A percentile compares a stretch with the other conserved stretches of the same genome.
phyloP scores from a whole-genome alignment of 2,888 invertebrate species.

The Cantharis nigra region DNA sequence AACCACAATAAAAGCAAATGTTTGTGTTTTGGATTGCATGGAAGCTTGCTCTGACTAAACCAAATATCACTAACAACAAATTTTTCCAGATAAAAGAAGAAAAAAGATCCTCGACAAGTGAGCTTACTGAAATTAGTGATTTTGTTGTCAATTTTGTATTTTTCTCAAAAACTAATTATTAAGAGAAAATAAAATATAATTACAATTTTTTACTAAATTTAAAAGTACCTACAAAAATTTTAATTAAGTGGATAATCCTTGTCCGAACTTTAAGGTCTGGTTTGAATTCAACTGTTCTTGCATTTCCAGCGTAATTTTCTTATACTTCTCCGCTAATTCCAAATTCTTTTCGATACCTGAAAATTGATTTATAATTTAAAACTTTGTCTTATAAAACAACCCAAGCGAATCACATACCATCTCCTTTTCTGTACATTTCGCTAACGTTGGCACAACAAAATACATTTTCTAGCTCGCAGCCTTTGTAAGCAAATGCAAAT shows the following conservation, averaged over 20 bases:
- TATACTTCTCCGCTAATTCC: slow-evolving; percentile 73
- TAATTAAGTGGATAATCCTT: slow-evolving; percentile 47
- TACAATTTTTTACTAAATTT: background rate
- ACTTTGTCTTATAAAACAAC: background rate
- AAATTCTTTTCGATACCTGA: slow-evolving; percentile 67
- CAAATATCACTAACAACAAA: too few species aligned
- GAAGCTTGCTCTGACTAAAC: too few species aligned
- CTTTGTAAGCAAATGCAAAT: slow-evolving; percentile 74
- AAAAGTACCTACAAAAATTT: background rate
- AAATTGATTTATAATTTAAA: background rate
- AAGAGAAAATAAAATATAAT: too few species aligned
- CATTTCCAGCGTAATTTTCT: slow-evolving; percentile 70
- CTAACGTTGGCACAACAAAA: slow-evolving; percentile 90
- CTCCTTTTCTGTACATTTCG: slow-evolving; percentile 83
- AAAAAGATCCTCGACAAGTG: too few species aligned
- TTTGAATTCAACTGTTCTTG: slow-evolving; percentile 65
- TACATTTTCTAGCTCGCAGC: slow-evolving; percentile 83
- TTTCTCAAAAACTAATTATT: too few species aligned
- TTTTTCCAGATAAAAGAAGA: too few species aligned
- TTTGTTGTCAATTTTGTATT: too few species aligned
- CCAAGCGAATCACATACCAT: slow-evolving; percentile 60
- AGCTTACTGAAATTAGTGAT: too few species aligned
- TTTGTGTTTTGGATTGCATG: too few species aligned
- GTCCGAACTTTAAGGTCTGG: slow-evolving; percentile 57
- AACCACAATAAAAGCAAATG: too few species aligned